Percentiles rank a stretch among this genome's conserved stretches.
These are phyloP conservation scores for Sarcophaga subvicina DNA, from an alignment of 2,888 invertebrate genomes.

Conservation along the genomic window DNA sequence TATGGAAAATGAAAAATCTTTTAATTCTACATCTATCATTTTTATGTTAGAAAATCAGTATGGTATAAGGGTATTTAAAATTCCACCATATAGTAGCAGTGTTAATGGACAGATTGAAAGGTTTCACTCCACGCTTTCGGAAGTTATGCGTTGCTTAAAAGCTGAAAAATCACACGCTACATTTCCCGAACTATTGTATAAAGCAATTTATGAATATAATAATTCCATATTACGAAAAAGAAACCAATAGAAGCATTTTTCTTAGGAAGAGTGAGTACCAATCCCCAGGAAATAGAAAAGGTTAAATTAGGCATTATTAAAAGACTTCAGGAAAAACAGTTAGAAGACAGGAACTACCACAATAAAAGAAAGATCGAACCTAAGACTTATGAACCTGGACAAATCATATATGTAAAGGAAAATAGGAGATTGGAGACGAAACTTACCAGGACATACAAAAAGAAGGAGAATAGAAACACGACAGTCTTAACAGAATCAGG, in stretches of 20 bases:
- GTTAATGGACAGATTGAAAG: no score
- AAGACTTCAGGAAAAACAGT: constrained; percentile 39
- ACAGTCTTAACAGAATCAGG: constrained; percentile 39
- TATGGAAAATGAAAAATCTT: no score
- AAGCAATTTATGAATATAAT: constrained; percentile 32
- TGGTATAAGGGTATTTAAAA: no score
- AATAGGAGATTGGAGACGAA: constrained; percentile 51
- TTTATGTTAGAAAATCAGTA: no score
- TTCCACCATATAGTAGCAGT: no score
- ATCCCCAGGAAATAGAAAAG: constrained; percentile 24
- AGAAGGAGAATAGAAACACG: constrained; percentile 42
- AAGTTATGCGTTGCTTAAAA: no score
- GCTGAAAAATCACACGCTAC: constrained; percentile 1
- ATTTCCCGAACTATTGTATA: constrained; percentile 37
- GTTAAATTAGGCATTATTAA: constrained; percentile 24
- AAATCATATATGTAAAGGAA: constrained; percentile 37
- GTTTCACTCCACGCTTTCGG: constrained; percentile 40
- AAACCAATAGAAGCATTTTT: constrained; percentile 48
- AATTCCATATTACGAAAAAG: constrained; percentile 3
- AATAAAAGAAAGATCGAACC: constrained; percentile 19
- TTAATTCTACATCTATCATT: no score
- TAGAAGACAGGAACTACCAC: constrained; percentile 47
- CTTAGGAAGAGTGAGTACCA: constrained; percentile 30
- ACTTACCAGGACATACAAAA: constrained; percentile 22
- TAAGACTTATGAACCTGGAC: background rate